Evolutionary conservation across 2,888 invertebrate species (phyloP).

Genomic region (Druceiella hillmani): DNA sequence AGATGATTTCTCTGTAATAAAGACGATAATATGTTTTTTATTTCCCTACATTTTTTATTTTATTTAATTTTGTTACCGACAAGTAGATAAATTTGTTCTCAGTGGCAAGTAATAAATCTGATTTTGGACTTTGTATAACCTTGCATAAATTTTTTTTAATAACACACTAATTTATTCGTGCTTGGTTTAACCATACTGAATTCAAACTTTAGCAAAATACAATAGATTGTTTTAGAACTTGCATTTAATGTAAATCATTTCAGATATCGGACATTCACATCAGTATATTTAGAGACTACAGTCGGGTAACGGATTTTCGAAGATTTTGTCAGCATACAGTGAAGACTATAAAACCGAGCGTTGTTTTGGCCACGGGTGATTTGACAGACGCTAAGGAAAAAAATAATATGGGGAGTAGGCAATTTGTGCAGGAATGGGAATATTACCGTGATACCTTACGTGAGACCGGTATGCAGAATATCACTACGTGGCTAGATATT

Average conservation of each 20-base stretch:
- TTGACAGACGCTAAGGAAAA: slow-evolving; percentile 81
- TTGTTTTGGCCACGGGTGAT: slow-evolving; percentile 84
- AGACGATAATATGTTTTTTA: too few species aligned
- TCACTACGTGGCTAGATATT: slow-evolving; percentile 81
- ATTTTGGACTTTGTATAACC: too few species aligned
- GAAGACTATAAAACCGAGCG: slow-evolving; percentile 62
- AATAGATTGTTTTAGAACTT: neutral
- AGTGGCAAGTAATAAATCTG: too few species aligned
- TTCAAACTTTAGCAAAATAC: too few species aligned
- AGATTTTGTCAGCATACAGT: slow-evolving; percentile 76
- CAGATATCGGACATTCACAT: slow-evolving; percentile 88
- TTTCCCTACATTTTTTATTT: too few species aligned
- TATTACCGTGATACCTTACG: slow-evolving; percentile 66
- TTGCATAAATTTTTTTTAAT: too few species aligned
- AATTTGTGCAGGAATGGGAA: slow-evolving; percentile 78
- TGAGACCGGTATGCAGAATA: slow-evolving; percentile 59
- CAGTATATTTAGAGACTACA: slow-evolving; percentile 73
- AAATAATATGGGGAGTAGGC: slow-evolving; percentile 75
- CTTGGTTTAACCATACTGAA: too few species aligned
- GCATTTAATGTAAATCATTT: slow-evolving; percentile 26
- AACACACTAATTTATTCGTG: too few species aligned
- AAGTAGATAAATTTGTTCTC: too few species aligned
- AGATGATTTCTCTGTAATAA: too few species aligned
- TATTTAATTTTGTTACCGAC: too few species aligned
- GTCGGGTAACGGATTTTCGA: slow-evolving; percentile 68